Conservation (phyloP, 2,113 vertebrate genomes). For the Candoia aspera region DNA sequence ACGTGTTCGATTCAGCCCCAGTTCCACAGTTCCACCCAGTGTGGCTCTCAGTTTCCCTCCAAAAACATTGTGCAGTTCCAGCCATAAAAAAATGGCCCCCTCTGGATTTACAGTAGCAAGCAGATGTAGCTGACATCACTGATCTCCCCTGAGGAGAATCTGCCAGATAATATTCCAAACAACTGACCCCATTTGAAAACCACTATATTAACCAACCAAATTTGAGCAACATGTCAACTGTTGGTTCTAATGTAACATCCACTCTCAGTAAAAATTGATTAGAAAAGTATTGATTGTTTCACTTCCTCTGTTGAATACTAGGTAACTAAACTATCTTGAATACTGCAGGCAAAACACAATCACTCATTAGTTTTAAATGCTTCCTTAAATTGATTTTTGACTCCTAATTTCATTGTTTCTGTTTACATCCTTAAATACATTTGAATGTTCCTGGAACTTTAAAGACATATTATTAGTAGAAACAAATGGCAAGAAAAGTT, state of each 20-base stretch:
- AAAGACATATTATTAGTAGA: conserved; percentile 35
- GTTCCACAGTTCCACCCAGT: not conserved
- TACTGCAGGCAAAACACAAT: conserved; percentile 35
- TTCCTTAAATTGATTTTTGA: conserved; percentile 58
- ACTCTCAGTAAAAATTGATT: conserved; percentile 14
- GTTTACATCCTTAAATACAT: conserved; percentile 39
- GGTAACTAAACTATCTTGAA: conserved; percentile 34
- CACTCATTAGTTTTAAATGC: conserved; percentile 37
- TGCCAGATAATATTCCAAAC: not conserved
- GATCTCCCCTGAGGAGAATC: not conserved
- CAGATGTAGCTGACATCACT: not conserved
- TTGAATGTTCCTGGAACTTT: conserved; percentile 30
- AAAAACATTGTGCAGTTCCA: too few relatives aligned
- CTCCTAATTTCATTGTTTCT: conserved; percentile 57
- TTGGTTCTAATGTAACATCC: conserved; percentile 23
- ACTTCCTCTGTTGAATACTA: conserved; percentile 43
- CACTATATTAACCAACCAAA: not conserved
- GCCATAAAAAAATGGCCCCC: not conserved
- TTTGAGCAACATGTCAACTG: conserved; percentile 18
- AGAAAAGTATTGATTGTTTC: conserved; percentile 47
- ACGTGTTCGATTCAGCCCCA: not conserved
- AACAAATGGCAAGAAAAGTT: not conserved
- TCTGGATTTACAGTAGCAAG: not conserved
- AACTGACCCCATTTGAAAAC: not conserved
- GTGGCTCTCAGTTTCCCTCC: too few relatives aligned